Percentiles rank a stretch among this genome's conserved stretches.
These are phyloP conservation scores for Trogon melanurus DNA, from an alignment of 2,113 vertebrate genomes.

Conservation along the genomic window DNA sequence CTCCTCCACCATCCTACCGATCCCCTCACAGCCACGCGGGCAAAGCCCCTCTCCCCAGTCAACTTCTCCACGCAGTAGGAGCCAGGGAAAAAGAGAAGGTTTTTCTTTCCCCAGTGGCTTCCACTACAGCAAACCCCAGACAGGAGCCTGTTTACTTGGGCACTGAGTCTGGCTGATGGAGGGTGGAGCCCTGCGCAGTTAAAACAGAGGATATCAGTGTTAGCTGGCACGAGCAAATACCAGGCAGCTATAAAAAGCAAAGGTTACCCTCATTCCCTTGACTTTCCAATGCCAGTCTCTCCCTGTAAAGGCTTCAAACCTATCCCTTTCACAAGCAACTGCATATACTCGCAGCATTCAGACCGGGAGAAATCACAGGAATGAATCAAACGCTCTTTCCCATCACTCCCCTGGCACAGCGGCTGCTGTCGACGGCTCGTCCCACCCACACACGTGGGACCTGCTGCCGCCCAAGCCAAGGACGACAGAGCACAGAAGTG, in stretches of 20 bases:
- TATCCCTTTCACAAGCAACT: background rate
- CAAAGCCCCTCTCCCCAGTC: background rate
- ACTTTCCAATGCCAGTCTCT: background rate
- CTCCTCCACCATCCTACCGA: background rate
- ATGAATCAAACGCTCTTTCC: background rate
- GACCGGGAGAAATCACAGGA: background rate
- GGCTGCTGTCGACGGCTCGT: background rate
- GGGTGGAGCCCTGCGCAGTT: background rate
- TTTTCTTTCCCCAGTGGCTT: background rate
- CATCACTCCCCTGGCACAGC: accelerated
- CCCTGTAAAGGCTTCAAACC: background rate
- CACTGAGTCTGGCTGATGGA: background rate
- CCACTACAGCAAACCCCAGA: background rate
- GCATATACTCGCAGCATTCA: background rate
- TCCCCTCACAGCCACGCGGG: background rate
- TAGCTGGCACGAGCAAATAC: background rate
- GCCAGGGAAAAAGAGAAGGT: background rate
- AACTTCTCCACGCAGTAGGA: background rate
- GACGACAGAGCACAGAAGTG: background rate
- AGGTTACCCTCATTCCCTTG: constrained; percentile 7
- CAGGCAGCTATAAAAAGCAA: constrained; percentile 13
- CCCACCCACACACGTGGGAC: background rate
- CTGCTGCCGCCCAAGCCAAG: accelerated
- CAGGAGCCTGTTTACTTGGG: background rate
- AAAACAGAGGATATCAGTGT: background rate